Percentiles rank a stretch among this genome's conserved stretches.
phyloP scores from a whole-genome alignment of 2,113 vertebrate genomes.

The Otolemur garnettii region DNA sequence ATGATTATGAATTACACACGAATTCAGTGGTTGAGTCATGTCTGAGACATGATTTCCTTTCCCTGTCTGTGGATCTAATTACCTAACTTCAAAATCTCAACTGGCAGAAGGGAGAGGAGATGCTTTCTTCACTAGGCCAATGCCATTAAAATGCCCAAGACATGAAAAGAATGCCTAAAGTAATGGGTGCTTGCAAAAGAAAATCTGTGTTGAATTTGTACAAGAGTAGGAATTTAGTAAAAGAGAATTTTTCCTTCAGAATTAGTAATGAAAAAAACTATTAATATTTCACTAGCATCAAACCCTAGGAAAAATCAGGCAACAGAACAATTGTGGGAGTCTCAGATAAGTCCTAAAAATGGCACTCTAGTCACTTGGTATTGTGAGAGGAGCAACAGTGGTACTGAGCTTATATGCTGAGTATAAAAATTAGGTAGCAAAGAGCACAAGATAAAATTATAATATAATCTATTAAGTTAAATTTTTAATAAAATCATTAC shows the following conservation, averaged over 20 bases:
- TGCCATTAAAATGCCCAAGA: background rate
- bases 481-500: background rate
- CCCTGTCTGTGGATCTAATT: background rate
- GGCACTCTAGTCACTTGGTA: background rate
- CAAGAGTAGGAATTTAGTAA: background rate
- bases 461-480: background rate
- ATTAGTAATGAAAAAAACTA: slow-evolving; percentile 14
- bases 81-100: slow-evolving; percentile 10
- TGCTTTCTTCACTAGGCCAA: background rate
- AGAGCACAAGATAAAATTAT: background rate
- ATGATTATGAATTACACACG: background rate
- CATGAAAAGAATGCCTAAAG: background rate
- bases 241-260: background rate
- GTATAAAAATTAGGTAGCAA: background rate
- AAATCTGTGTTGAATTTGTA: background rate
- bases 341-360: slow-evolving; percentile 8
- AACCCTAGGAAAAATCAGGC: background rate
- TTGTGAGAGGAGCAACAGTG: background rate
- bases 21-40: background rate
- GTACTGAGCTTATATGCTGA: background rate
- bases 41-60: background rate
- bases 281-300: background rate
- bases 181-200: background rate
- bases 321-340: slow-evolving; percentile 14
- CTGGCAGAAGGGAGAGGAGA: background rate